phyloP scores from a whole-genome alignment of 2,888 invertebrate genomes.

The Pristionchus japonicus region DNA sequence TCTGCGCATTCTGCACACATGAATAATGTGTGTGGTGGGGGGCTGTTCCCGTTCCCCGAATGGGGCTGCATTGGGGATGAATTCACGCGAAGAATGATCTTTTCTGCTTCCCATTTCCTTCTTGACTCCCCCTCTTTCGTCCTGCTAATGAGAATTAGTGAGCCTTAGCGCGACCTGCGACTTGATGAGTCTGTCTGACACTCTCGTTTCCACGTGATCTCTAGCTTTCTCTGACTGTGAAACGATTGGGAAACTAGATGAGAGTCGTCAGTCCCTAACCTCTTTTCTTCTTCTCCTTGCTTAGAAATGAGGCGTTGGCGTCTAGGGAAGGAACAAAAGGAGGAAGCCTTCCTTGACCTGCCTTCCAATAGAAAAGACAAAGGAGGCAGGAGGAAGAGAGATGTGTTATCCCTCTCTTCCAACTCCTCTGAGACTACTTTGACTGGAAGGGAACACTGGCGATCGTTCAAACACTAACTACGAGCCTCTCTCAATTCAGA shows the following conservation, averaged over 20 bases:
- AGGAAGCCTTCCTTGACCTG: background rate
- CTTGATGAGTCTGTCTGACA: background rate
- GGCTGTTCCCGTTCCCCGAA: conserved; percentile 4
- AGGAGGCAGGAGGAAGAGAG: background rate
- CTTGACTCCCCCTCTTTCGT: background rate
- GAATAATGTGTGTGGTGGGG: background rate
- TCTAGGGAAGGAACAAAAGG: background rate
- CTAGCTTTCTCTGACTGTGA: background rate
- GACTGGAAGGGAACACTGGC: background rate
- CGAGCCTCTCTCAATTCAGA: background rate
- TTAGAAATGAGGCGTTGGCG: background rate
- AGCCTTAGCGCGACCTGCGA: background rate
- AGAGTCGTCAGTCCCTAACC: background rate
- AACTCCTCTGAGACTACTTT: background rate
- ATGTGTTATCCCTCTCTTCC: background rate
- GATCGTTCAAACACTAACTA: background rate
- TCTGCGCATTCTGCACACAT: background rate
- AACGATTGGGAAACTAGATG: background rate
- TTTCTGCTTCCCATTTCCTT: background rate
- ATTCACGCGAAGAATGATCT: background rate
- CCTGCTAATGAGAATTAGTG: conserved; percentile 27
- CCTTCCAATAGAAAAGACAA: background rate
- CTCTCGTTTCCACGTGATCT: background rate
- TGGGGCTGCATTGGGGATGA: background rate
- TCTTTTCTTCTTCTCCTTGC: background rate